Evolutionary conservation across 2,888 invertebrate species (phyloP), one percentile per base, ranked within the genome.

Genomic region (Tachina lurida): DNA sequence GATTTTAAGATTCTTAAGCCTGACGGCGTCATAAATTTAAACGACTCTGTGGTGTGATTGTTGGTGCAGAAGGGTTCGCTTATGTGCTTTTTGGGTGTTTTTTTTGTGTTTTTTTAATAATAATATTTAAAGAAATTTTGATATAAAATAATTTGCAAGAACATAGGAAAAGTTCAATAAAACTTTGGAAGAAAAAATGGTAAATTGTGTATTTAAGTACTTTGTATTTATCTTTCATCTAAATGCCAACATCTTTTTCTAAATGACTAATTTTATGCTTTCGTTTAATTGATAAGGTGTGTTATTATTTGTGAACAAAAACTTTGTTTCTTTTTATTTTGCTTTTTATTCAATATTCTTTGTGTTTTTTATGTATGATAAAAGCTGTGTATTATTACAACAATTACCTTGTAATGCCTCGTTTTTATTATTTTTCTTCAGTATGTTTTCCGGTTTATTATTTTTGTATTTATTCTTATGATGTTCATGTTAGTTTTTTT

Each of bases 221-320:
- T 12, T 75, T 52, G 5, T 47, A 19, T 31, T 12, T 15, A 19
- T 15, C 8, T 52, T 7, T 13, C n/a, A 41, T 17, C 2, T 60
- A 45, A 1, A 54, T 54, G 12, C 7, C 1, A 45, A 45, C 8
- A 52, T 10, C 43, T 19, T 39, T 58, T 49, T 80, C 3, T 62
- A 45, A 82, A 74, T 84, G 83, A 84, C 77, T 84, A 84, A 84
- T 78, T 41, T 56, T 70, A 13, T 63, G 63, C 63, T 62, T 68
- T 65, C 60, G 47, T 56, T 82, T 76, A 58, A 83, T 77, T 83
- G 82, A 82, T 71, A 83, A 83, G 82, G 82, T 77, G 82, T 76
- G 71, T 67, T 54, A 49, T 60, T 63, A 58, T 82, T 52, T 70
- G 63, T 81, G 68, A 47, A 74, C 56, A 58, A 73, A 52, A 73